A percentile compares a stretch with the other conserved stretches of the same genome.
These are phyloP conservation scores for Synergus itoensis DNA, from an alignment of 2,888 invertebrate species.

Conservation along the genomic window DNA sequence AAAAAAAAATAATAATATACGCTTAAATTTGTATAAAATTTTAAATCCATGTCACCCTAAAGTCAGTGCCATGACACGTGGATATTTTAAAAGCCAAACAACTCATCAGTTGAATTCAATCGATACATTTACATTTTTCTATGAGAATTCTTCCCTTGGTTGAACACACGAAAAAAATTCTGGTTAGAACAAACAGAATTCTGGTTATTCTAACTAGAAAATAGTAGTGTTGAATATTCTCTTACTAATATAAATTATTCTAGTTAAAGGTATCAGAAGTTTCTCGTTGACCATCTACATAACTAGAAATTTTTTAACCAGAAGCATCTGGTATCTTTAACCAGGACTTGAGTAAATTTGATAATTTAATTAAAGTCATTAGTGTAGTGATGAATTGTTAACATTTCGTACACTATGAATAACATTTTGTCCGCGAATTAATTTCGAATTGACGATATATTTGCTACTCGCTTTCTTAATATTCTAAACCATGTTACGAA, in stretches of 20 bases:
- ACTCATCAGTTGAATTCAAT: constrained; percentile 3
- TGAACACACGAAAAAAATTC: not conserved
- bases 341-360: too few relatives aligned
- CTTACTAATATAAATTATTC: too few relatives aligned
- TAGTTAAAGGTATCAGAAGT: not conserved
- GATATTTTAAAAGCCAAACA: constrained; percentile 19
- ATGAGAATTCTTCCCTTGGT: not conserved
- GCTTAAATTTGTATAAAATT: constrained; percentile 62
- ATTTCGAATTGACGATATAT: not conserved
- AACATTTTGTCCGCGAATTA: not conserved
- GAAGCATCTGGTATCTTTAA: too few relatives aligned
- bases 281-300: not conserved
- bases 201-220: not conserved
- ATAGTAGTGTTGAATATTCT: not conserved
- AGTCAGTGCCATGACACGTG: constrained; percentile 32
- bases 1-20: constrained; percentile 53
- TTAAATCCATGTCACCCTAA: constrained; percentile 48
- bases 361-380: not conserved
- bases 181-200: not conserved
- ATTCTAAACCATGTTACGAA: constrained; percentile 26
- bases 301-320: too few relatives aligned
- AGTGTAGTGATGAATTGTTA: not conserved
- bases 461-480: constrained; percentile 19
- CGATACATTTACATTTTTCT: not conserved
- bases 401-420: not conserved